Evolutionary conservation across 2,888 invertebrate genomes (phyloP), one percentile per base, ranked within the genome.

Genomic region (Paralinhomoeus sp.): DNA sequence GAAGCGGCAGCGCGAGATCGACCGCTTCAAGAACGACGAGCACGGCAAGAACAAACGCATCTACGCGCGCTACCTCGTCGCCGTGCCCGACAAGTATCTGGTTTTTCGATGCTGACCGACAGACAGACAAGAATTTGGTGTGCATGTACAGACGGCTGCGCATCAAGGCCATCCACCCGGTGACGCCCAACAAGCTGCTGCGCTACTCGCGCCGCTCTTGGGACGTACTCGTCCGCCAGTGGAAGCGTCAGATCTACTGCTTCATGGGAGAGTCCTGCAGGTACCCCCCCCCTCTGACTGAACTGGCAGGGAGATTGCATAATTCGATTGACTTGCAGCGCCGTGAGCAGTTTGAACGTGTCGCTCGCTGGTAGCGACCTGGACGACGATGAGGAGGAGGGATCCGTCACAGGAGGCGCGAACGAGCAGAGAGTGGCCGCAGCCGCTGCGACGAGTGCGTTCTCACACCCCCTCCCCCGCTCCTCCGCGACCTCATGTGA

Each of bases 181-280:
- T 72, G 56, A 91, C 91, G 2, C 91, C 91, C 3, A 79, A 83
- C 54, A 87, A 84, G 65, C 72, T 73, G 58, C 62, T 73, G 24
- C 83, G 84, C 65, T 84, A 80, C 64, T 85, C 85, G 54, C 73
- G 91, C 37, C 72, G 91, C 51, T 84, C 80, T 15, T 93, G 85
- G 78, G 91, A 93, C 63, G 76, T 77, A 24, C 72, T 85, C 51
- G 74, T 89, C 1, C 77, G 75, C 62, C 72, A 79, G 46, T 89
- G 89, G 89, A 73, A 84, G 42, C 74, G 77, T 55, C 73, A 76
- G 52, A 67, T 89, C 39, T 87, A 89, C 61, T 69, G 72, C 48
- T 84, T 75, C 22, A 22, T 22, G 23, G 41, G 41, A 2, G 41
- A 41, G 17, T 23, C 41, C 12, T 9, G 7, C 7, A 27, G 27